Conservation (phyloP, 2,113 vertebrate genomes). For the Colinus virginianus region DNA sequence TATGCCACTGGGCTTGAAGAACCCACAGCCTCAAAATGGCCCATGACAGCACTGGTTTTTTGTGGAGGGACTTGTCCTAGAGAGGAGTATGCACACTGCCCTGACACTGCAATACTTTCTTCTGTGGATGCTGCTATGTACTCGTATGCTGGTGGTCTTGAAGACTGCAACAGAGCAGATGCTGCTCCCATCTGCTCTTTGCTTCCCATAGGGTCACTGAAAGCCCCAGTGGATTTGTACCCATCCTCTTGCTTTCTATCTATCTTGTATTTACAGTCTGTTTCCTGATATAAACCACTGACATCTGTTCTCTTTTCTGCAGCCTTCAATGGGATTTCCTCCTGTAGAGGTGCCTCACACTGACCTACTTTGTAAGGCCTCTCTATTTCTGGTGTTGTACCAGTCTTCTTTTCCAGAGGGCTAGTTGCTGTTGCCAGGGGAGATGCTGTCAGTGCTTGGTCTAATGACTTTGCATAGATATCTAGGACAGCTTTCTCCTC, state of each 20-base stretch:
- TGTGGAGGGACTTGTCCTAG: not conserved
- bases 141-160: not conserved
- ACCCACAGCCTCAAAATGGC: constrained; percentile 27
- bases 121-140: not conserved
- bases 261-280: not conserved
- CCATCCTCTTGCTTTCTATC: not conserved
- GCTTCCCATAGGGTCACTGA: not conserved
- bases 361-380: not conserved
- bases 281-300: not conserved
- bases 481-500: constrained; percentile 41
- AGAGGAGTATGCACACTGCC: not conserved
- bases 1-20: constrained; percentile 69
- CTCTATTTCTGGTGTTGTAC: not conserved
- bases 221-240: not conserved
- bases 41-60: not conserved
- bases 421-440: not conserved
- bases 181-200: not conserved
- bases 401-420: not conserved
- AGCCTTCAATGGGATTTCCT: not conserved
- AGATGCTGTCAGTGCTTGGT: not conserved
- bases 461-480: constrained; percentile 31
- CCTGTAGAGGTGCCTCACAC: not conserved
- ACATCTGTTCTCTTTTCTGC: constrained; percentile 17
- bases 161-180: not conserved
- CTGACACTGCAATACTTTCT: not conserved